phyloP scores from a whole-genome alignment of 2,888 invertebrate species.

The Chrysomela aeneicollis region DNA sequence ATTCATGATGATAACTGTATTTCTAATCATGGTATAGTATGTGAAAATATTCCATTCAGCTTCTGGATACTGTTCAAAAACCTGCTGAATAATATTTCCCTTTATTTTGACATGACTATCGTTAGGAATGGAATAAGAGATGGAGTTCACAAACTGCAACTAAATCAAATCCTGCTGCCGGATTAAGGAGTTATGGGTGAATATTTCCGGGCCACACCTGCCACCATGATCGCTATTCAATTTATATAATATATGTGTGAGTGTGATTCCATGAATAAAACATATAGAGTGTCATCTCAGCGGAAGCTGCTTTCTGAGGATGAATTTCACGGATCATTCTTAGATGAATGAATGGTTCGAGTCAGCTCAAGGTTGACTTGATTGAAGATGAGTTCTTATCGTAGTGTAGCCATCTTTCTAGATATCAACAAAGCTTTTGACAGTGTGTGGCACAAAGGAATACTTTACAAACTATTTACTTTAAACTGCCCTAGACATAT shows the following conservation, averaged over 20 bases:
- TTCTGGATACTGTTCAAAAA: too few relatives aligned
- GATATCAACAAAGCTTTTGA: too few relatives aligned
- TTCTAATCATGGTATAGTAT: too few relatives aligned
- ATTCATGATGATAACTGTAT: too few relatives aligned
- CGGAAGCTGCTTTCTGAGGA: conserved; percentile 10
- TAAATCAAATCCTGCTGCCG: conserved; percentile 55
- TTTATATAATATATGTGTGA: conserved; percentile 55
- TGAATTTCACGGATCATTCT: neutral
- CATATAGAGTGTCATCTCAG: conserved; percentile 39
- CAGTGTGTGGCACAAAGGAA: too few relatives aligned
- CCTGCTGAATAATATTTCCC: neutral
- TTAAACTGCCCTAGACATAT: too few relatives aligned
- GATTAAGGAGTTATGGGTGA: conserved; percentile 55
- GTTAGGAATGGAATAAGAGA: conserved; percentile 52
- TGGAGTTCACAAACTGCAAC: conserved; percentile 53
- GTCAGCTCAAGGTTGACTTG: too few relatives aligned
- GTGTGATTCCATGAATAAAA: conserved; percentile 55
- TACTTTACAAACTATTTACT: too few relatives aligned
- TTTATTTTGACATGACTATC: conserved; percentile 37
- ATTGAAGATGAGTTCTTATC: too few relatives aligned
- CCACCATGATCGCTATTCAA: conserved; percentile 52
- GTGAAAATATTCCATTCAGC: too few relatives aligned
- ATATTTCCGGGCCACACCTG: conserved; percentile 55
- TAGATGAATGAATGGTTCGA: neutral
- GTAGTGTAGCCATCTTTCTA: too few relatives aligned